phyloP scores from a whole-genome alignment of 37 sponge, comb jelly and placozoan species.

The Geodia barretti region DNA sequence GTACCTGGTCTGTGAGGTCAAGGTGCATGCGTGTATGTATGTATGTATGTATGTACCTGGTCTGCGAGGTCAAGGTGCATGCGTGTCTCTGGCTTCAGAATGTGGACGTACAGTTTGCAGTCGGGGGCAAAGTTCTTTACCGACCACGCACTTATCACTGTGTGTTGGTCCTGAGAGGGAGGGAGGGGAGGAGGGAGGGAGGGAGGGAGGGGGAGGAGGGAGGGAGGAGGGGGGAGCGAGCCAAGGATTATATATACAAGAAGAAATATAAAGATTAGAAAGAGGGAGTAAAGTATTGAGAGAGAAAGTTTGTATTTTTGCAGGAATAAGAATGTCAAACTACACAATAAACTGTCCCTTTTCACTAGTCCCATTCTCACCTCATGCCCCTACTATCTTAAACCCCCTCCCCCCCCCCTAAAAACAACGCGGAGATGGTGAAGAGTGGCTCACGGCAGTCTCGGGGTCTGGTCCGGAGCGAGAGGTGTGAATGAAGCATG shows the following conservation, averaged over 20 bases:
- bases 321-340: neutral
- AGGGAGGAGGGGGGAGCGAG: neutral
- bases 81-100: conserved; percentile 63
- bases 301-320: neutral
- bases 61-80: conserved; percentile 56
- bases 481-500: conserved; percentile 67
- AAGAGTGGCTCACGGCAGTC: conserved; percentile 48
- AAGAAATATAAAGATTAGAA: neutral
- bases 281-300: conserved; percentile 8
- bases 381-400: neutral
- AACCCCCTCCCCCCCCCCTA: neutral
- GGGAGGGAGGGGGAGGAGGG: neutral
- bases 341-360: neutral
- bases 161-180: conserved; percentile 66
- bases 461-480: conserved; percentile 33
- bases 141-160: conserved; percentile 73
- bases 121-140: conserved; percentile 61
- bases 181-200: neutral
- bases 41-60: neutral
- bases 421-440: neutral
- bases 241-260: no score
- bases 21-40: no score
- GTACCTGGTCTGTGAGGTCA: conserved; percentile 21
- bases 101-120: conserved; percentile 70
- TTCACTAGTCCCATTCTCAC: neutral